phyloP scores from a whole-genome alignment of 2,113 vertebrate genomes.

The Toxotes jaculatrix region DNA sequence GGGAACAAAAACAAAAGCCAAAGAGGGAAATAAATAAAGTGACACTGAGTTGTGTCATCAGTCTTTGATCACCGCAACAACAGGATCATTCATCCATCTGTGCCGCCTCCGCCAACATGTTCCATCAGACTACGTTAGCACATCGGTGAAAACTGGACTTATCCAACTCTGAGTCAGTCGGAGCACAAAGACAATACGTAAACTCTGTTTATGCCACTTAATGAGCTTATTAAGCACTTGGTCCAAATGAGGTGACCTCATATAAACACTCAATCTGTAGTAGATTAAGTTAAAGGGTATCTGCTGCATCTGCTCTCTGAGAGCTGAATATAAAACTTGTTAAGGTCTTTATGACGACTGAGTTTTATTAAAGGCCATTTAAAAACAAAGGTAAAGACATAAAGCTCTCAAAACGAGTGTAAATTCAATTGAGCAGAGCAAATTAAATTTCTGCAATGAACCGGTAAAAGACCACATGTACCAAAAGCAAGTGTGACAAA shows the following conservation, averaged over 20 bases:
- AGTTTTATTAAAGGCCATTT: constrained; percentile 5
- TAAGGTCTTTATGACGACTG: neutral
- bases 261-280: constrained; percentile 56
- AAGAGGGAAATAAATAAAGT: constrained; percentile 58
- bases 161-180: constrained; percentile 35
- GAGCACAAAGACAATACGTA: constrained; percentile 25
- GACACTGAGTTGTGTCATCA: constrained; percentile 49
- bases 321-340: constrained; percentile 2
- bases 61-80: constrained; percentile 65
- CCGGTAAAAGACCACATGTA: neutral
- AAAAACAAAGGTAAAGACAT: constrained; percentile 1
- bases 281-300: constrained; percentile 37
- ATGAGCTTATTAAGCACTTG: constrained; percentile 46
- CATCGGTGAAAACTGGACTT: neutral
- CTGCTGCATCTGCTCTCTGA: constrained; percentile 18
- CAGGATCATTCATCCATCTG: constrained; percentile 52
- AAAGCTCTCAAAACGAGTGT: neutral
- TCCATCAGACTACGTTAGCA: constrained; percentile 31
- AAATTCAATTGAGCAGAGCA: neutral
- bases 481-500: neutral
- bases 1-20: constrained; percentile 45
- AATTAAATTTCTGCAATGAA: neutral
- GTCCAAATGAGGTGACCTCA: constrained; percentile 53
- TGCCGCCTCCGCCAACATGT: constrained; percentile 4
- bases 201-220: constrained; percentile 52